These are phyloP conservation scores for Eleutherodactylus coqui DNA, from an alignment of 2,797 vertebrate species.

Conservation along the genomic window DNA sequence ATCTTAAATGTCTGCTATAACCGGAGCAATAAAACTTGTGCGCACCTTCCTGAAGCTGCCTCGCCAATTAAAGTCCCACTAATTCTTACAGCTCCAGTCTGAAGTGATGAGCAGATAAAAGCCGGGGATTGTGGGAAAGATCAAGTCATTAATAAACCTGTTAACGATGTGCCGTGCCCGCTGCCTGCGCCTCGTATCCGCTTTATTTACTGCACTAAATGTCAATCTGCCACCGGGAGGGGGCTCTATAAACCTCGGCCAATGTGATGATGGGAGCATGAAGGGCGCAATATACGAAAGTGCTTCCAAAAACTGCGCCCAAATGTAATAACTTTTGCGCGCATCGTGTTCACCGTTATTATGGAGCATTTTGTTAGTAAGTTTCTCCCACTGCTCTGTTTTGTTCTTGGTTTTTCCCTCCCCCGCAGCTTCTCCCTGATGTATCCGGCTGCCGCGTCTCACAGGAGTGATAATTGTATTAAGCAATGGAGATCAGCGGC, in stretches of 20 bases:
- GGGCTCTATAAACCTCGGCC: no score
- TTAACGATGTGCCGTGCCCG: neutral
- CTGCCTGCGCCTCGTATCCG: neutral
- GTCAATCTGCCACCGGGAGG: no score
- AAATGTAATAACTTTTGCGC: no score
- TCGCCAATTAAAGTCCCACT: neutral
- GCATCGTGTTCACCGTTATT: no score
- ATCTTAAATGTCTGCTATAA: neutral
- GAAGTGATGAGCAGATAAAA: neutral
- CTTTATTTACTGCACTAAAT: neutral
- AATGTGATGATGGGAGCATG: no score
- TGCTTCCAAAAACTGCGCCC: no score
- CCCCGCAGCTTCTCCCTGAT: no score
- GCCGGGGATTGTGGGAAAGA: neutral
- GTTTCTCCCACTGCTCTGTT: no score
- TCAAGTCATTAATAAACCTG: neutral
- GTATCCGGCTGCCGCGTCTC: no score
- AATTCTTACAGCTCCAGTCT: neutral
- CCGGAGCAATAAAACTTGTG: neutral
- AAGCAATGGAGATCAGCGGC: neutral
- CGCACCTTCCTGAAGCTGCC: neutral
- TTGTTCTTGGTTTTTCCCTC: no score
- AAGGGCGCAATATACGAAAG: no score
- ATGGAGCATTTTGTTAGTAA: no score
- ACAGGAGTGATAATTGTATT: neutral